phyloP scores from a whole-genome alignment of 1,140 invertebrate species.

The Zaprionus davidi region DNA sequence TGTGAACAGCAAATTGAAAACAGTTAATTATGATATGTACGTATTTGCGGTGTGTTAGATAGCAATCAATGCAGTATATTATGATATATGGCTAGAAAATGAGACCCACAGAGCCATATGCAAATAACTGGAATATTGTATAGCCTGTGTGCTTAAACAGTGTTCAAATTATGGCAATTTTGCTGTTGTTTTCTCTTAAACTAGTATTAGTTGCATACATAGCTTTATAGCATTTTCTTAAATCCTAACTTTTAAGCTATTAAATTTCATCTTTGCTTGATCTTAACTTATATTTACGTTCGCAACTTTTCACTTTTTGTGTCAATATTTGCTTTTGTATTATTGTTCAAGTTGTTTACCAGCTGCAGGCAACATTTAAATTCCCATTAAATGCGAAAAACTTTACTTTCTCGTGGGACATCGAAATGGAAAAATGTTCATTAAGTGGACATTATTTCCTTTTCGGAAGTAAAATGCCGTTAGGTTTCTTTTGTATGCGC shows the following conservation, averaged over 20 bases:
- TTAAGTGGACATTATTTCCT: slow-evolving; percentile 16
- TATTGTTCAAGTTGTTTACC: not conserved
- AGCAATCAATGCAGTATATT: not conserved
- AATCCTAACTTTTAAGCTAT: not conserved
- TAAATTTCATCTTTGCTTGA: not conserved
- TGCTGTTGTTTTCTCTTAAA: not conserved
- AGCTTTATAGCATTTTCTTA: not conserved
- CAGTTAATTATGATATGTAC: slow-evolving; percentile 50
- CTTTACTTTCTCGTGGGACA: not conserved
- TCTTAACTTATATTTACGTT: not conserved
- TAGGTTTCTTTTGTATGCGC: slow-evolving; percentile 8
- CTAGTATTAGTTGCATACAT: not conserved
- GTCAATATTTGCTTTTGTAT: not conserved
- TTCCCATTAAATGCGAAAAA: slow-evolving; percentile 1
- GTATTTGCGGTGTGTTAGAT: slow-evolving; percentile 10
- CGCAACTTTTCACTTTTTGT: not conserved
- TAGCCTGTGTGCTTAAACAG: not conserved
- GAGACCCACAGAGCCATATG: not conserved
- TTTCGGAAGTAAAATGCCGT: slow-evolving; percentile 12
- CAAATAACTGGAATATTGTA: not conserved
- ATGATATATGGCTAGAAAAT: not conserved
- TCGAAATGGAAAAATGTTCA: slow-evolving; percentile 7
- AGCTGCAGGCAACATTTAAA: slow-evolving; percentile 5
- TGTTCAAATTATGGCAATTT: not conserved
- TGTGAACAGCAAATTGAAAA: slow-evolving; percentile 53